phyloP scores from a whole-genome alignment of 2,888 invertebrate genomes.

The Malachius bipustulatus region DNA sequence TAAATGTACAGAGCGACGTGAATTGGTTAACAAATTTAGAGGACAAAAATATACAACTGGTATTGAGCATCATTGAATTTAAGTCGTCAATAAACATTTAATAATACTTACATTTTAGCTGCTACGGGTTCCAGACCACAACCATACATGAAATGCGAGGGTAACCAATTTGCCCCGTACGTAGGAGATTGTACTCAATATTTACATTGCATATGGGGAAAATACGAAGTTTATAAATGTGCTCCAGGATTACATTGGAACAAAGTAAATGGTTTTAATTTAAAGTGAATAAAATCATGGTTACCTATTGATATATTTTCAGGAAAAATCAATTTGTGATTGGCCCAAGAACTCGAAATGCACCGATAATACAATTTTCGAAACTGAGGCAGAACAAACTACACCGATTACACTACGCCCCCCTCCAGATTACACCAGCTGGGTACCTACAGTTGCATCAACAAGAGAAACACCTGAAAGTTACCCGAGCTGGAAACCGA shows the following conservation, averaged over 20 bases:
- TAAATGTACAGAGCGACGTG: too few species aligned
- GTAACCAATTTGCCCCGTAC: slow-evolving; percentile 50
- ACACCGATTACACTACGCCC: slow-evolving; percentile 10
- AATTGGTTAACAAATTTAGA: too few species aligned
- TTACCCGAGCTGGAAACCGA: slow-evolving; percentile 16
- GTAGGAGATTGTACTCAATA: slow-evolving; percentile 63
- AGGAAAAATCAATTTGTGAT: slow-evolving; percentile 55
- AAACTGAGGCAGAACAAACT: slow-evolving; percentile 3
- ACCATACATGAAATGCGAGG: slow-evolving; percentile 46
- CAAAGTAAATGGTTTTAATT: slow-evolving; percentile 37
- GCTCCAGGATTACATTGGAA: slow-evolving; percentile 64
- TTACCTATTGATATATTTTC: slow-evolving; percentile 15
- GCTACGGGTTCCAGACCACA: slow-evolving; percentile 21
- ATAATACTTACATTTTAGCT: too few species aligned
- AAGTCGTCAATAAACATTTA: too few species aligned
- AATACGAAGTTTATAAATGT: slow-evolving; percentile 59
- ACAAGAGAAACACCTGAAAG: slow-evolving; percentile 9
- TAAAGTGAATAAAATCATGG: background rate
- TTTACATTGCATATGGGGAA: slow-evolving; percentile 67
- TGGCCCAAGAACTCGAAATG: slow-evolving; percentile 60
- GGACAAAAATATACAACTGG: too few species aligned
- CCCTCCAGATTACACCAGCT: slow-evolving; percentile 8
- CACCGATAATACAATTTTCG: slow-evolving; percentile 18
- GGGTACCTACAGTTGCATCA: slow-evolving; percentile 13
- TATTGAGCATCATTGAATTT: too few species aligned